These are phyloP conservation scores for Litoditis marina DNA, from an alignment of 2,888 invertebrate genomes.

Conservation along the genomic window DNA sequence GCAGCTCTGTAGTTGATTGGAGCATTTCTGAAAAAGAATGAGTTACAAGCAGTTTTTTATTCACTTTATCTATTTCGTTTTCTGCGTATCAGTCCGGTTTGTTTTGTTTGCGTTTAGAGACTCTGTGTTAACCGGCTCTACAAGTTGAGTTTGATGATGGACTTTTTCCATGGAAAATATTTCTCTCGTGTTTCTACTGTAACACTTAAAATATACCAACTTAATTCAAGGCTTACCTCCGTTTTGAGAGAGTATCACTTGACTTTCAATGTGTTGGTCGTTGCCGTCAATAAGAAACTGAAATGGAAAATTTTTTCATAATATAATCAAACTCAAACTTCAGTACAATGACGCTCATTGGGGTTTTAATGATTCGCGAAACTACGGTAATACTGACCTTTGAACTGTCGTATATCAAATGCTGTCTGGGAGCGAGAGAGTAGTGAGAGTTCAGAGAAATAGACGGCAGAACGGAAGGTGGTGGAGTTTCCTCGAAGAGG, in stretches of 20 bases:
- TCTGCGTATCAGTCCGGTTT: too few relatives aligned
- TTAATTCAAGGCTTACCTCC: too few relatives aligned
- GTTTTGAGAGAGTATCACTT: not conserved
- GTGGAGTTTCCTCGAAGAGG: conserved; percentile 8
- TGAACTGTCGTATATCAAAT: not conserved
- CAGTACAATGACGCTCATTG: not conserved
- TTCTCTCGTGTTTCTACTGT: too few relatives aligned
- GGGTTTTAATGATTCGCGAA: not conserved
- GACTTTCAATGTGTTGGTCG: not conserved
- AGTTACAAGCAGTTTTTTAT: too few relatives aligned
- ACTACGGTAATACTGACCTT: not conserved
- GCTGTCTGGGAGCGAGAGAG: not conserved
- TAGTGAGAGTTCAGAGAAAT: conserved; percentile 4
- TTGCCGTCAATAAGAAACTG: not conserved
- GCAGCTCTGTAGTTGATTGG: too few relatives aligned
- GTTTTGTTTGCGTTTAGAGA: too few relatives aligned
- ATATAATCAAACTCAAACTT: not conserved
- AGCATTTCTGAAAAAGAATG: too few relatives aligned
- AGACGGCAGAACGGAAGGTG: conserved; percentile 7
- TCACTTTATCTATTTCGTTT: too few relatives aligned
- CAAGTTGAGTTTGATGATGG: too few relatives aligned
- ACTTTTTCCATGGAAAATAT: too few relatives aligned
- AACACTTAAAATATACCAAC: too few relatives aligned
- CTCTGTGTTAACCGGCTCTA: too few relatives aligned
- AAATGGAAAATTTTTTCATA: not conserved